Evolutionary conservation across 2,113 vertebrate species (phyloP).

Genomic region (Toxotes jaculatrix): DNA sequence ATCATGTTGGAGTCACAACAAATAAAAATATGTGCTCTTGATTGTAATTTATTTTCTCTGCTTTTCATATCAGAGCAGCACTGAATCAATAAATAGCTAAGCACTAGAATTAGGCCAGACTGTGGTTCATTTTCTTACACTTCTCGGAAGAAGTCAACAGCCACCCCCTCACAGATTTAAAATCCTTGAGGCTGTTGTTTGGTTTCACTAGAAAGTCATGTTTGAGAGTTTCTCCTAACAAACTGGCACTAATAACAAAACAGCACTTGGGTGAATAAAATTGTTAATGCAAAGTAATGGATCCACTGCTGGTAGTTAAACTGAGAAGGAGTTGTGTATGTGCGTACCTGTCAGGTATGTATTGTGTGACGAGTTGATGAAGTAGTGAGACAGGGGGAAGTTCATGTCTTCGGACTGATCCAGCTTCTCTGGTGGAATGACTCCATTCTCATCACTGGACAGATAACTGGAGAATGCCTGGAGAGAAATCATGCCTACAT

Average conservation of each 20-base stretch:
- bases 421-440: slow-evolving; percentile 97
- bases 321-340: background rate
- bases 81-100: no score
- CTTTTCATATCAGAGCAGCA: no score
- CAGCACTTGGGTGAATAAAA: background rate
- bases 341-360: slow-evolving; percentile 97
- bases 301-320: no score
- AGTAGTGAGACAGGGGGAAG: slow-evolving; percentile 96
- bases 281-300: background rate
- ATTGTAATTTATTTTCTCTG: no score
- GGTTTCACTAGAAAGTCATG: background rate
- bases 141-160: no score
- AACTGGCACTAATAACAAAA: no score
- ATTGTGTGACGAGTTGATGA: slow-evolving; percentile 99
- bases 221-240: background rate
- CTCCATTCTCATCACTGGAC: slow-evolving; percentile 95
- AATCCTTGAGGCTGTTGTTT: no score
- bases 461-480: slow-evolving; percentile 95
- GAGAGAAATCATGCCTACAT: slow-evolving; percentile 90
- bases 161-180: no score
- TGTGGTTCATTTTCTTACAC: no score
- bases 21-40: no score
- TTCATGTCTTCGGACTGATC: slow-evolving; percentile 99
- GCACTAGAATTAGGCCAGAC: no score
- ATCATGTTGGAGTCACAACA: no score